Evolutionary conservation across 2,888 invertebrate genomes (phyloP).

Genomic region (Lottia scabra): DNA sequence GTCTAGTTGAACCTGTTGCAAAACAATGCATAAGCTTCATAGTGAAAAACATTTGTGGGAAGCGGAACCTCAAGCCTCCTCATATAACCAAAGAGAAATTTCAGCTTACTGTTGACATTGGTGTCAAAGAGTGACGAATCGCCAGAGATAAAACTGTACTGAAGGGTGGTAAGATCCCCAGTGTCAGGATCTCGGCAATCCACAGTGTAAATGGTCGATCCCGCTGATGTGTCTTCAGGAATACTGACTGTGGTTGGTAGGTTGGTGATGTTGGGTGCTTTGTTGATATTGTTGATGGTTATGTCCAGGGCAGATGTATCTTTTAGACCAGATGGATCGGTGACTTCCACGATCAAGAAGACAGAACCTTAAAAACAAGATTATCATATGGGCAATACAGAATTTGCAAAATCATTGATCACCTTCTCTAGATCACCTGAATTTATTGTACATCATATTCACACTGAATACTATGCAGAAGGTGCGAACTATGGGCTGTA

Average conservation of each 20-base stretch:
- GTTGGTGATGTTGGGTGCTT: constrained; percentile 6
- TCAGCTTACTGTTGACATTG: background rate
- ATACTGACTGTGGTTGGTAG: background rate
- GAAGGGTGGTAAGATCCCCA: background rate
- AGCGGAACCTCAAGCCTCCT: too few relatives aligned
- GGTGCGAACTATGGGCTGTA: too few relatives aligned
- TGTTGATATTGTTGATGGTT: background rate
- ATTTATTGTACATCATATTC: too few relatives aligned
- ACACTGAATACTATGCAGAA: too few relatives aligned
- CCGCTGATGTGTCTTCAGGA: constrained; percentile 7
- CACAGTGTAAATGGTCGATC: background rate
- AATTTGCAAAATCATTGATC: too few relatives aligned
- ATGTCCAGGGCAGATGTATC: background rate
- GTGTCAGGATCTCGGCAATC: background rate
- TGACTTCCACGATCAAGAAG: background rate
- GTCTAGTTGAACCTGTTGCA: too few relatives aligned
- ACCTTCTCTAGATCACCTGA: too few relatives aligned
- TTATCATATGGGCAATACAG: background rate
- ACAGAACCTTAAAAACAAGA: background rate
- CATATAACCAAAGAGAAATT: too few relatives aligned
- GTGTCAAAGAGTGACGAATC: background rate
- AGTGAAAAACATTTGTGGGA: too few relatives aligned
- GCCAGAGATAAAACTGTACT: background rate
- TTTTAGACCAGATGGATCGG: background rate
- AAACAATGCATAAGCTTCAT: too few relatives aligned